phyloP scores from a whole-genome alignment of 1,140 invertebrate species.

The Mizuhopecten yessoensis region DNA sequence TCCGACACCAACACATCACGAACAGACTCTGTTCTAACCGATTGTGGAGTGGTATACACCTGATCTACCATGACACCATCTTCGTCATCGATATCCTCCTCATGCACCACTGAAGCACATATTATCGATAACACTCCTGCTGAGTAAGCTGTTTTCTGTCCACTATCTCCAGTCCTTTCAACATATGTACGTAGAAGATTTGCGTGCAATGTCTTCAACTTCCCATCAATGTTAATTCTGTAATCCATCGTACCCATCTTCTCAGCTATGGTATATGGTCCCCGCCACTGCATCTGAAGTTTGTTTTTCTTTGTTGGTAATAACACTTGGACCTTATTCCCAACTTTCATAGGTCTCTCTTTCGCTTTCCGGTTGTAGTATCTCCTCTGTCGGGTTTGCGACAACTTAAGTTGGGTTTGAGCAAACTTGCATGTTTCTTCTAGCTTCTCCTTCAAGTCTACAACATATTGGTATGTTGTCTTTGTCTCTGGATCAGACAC shows the following conservation, averaged over 20 bases:
- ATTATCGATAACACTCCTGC: neutral
- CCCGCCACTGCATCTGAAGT: conserved; percentile 52
- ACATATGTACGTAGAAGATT: conserved; percentile 13
- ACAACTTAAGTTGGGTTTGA: neutral
- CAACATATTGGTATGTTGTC: conserved; percentile 62
- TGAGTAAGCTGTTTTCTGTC: neutral
- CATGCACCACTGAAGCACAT: neutral
- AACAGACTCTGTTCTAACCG: neutral
- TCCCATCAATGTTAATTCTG: too few relatives aligned
- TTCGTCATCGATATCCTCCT: neutral
- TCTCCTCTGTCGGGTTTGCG: neutral
- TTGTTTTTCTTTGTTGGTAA: conserved; percentile 55
- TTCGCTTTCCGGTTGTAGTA: conserved; percentile 46
- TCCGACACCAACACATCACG: neutral
- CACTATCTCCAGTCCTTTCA: neutral
- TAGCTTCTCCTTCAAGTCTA: conserved; percentile 48
- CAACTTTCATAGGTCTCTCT: neutral
- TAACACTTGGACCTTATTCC: conserved; percentile 51
- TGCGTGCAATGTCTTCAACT: neutral
- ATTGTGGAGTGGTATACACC: neutral
- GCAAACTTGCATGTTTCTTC: conserved; percentile 57
- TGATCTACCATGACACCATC: neutral
- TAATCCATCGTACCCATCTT: too few relatives aligned
- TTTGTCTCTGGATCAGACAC: conserved; percentile 45
- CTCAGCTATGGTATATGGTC: too few relatives aligned